phyloP scores from a whole-genome alignment of 2,113 vertebrate genomes.

The Tinamus guttatus region DNA sequence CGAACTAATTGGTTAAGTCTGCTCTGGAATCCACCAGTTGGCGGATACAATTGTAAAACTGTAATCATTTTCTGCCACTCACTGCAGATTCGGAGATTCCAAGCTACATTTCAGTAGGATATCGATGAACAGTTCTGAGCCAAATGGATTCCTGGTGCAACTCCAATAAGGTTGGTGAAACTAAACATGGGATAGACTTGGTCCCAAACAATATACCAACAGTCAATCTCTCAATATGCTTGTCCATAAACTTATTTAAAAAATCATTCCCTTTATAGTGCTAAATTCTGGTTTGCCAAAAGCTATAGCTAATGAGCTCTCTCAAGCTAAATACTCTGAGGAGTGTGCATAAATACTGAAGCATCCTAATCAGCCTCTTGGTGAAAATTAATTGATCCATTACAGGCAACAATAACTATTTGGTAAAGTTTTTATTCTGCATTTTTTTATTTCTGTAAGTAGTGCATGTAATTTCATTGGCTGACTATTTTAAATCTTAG shows the following conservation, averaged over 20 bases:
- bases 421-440: slow-evolving; percentile 41
- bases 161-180: background rate
- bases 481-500: slow-evolving; percentile 46
- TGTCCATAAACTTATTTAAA: background rate
- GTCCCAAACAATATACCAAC: background rate
- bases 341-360: slow-evolving; percentile 24
- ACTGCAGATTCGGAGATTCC: background rate
- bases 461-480: slow-evolving; percentile 24
- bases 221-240: background rate
- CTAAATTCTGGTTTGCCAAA: slow-evolving; percentile 37
- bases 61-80: background rate
- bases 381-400: slow-evolving; percentile 42
- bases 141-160: background rate
- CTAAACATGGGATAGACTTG: background rate
- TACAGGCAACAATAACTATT: slow-evolving; percentile 37
- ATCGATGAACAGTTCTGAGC: background rate
- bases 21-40: background rate
- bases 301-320: slow-evolving; percentile 4
- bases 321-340: background rate
- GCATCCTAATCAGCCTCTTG: slow-evolving; percentile 37
- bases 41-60: background rate
- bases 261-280: background rate
- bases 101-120: background rate
- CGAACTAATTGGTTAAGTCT: background rate
- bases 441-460: slow-evolving; percentile 54